A percentile compares a stretch with the other conserved stretches of the same genome.
Conservation (phyloP, 2,797 vertebrate genomes). For the Natrix natrix region DNA sequence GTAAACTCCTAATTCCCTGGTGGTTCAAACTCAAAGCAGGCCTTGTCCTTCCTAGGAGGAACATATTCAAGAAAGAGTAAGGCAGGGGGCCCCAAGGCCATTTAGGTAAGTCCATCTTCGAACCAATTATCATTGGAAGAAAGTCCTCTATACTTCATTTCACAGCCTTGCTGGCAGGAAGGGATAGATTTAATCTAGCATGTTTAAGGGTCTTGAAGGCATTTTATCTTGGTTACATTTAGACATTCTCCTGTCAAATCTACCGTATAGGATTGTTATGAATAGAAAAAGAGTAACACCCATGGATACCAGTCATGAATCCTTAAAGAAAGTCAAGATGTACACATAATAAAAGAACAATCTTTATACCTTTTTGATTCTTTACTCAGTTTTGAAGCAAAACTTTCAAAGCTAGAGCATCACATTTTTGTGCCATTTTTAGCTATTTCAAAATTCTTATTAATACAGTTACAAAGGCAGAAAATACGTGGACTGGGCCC, state of each 20-base stretch:
- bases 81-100: neutral
- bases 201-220: no score
- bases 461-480: neutral
- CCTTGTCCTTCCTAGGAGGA: neutral
- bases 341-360: neutral
- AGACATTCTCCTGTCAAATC: no score
- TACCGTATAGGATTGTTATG: neutral
- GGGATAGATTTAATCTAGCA: neutral
- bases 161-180: neutral
- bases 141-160: neutral
- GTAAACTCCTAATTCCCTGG: neutral
- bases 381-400: neutral
- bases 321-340: neutral
- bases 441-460: neutral
- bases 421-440: neutral
- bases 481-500: neutral
- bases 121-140: neutral
- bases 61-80: neutral
- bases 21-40: constrained; percentile 1
- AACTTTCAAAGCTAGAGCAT: neutral
- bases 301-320: neutral
- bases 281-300: neutral
- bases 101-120: neutral
- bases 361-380: neutral
- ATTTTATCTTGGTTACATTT: neutral